Evolutionary conservation across 2,113 vertebrate genomes (phyloP).

Genomic region (Myocastor coypus): DNA sequence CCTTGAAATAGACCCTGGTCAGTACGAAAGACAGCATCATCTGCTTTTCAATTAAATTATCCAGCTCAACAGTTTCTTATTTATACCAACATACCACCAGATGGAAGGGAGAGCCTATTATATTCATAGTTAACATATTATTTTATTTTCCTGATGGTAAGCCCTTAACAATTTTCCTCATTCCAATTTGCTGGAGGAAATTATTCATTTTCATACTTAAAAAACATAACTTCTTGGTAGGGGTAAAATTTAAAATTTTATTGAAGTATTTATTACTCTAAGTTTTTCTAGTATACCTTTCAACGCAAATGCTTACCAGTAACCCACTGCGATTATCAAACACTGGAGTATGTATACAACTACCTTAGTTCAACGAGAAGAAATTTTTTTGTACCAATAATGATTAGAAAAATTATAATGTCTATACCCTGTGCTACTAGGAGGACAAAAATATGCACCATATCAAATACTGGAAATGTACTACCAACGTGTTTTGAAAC

Average conservation of each 20-base stretch:
- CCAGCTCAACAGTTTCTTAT: conserved; percentile 76
- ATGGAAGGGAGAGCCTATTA: conserved; percentile 66
- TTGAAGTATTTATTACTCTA: conserved; percentile 24
- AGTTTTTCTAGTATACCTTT: not conserved
- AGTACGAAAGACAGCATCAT: conserved; percentile 62
- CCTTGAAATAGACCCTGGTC: conserved; percentile 67
- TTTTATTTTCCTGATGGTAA: conserved; percentile 61
- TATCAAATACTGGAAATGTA: no score
- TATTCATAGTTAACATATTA: not conserved
- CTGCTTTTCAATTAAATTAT: conserved; percentile 69
- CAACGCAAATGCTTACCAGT: not conserved
- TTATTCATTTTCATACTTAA: conserved; percentile 61
- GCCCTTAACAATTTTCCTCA: conserved; percentile 13
- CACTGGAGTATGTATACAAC: no score
- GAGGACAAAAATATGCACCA: no score
- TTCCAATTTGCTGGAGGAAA: not conserved
- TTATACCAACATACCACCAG: conserved; percentile 61
- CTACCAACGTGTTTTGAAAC: no score
- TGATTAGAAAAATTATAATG: no score
- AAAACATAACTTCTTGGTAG: conserved; percentile 37
- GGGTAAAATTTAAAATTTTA: conserved; percentile 31
- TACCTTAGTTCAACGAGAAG: no score
- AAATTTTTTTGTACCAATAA: no score
- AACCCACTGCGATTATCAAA: no score
- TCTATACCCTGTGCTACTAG: no score